Conservation (phyloP, 1,140 invertebrate species). For the Drosophila tropicalis region DNA sequence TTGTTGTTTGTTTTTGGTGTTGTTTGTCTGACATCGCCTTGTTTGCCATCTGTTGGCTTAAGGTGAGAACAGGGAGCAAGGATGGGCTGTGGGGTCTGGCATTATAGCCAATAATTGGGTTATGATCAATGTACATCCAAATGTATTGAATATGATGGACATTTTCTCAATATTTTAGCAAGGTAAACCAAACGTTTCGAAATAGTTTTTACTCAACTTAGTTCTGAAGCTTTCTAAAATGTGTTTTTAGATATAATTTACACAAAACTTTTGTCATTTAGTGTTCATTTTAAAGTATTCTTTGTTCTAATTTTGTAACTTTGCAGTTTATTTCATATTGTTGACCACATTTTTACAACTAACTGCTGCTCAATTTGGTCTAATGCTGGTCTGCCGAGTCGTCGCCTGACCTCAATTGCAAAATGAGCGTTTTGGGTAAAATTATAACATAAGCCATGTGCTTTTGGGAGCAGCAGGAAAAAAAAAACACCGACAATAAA, state of each 20-base stretch:
- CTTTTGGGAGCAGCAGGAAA: conserved; percentile 31
- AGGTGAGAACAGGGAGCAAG: not conserved
- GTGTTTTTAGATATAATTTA: too few relatives aligned
- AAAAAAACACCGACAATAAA: conserved; percentile 34
- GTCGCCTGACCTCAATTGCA: conserved; percentile 36
- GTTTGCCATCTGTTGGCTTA: conserved; percentile 3
- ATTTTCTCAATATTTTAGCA: not conserved
- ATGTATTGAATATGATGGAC: not conserved
- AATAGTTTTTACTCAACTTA: not conserved
- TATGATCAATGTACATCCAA: conserved; percentile 2
- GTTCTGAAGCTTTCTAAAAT: too few relatives aligned
- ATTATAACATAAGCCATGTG: conserved; percentile 78
- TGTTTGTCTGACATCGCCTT: conserved; percentile 6
- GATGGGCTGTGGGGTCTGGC: not conserved
- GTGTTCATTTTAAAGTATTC: not conserved
- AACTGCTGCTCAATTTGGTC: conserved; percentile 33
- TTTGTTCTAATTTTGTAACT: not conserved
- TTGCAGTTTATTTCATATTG: conserved; percentile 44
- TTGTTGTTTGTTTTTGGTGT: conserved; percentile 1
- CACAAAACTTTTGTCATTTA: not conserved
- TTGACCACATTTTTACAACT: conserved; percentile 69
- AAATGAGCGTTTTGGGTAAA: conserved; percentile 81
- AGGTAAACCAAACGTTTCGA: not conserved
- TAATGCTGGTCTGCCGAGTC: not conserved
- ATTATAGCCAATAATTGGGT: conserved; percentile 8